Evolutionary conservation across 2,888 invertebrate genomes (phyloP).

Genomic region (Crocallis elinguaria): DNA sequence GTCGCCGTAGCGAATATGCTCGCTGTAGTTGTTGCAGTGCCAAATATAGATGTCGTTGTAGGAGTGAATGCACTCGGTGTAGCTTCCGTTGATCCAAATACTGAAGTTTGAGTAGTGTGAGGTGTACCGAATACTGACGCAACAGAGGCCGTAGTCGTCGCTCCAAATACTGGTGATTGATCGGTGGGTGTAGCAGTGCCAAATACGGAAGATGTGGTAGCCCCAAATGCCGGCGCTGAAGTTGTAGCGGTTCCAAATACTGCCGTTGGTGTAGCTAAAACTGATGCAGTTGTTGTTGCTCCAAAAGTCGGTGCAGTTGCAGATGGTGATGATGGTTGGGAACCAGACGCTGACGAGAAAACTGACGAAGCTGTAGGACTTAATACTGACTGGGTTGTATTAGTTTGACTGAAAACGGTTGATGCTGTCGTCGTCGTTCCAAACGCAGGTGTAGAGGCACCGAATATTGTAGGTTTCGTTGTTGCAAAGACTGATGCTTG

Average conservation of each 20-base stretch:
- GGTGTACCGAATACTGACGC: slow-evolving; percentile 38
- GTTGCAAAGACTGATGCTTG: slow-evolving; percentile 28
- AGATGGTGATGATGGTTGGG: slow-evolving; percentile 40
- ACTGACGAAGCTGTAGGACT: slow-evolving; percentile 16
- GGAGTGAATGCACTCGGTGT: slow-evolving; percentile 33
- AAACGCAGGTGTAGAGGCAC: slow-evolving; percentile 21
- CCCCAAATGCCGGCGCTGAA: slow-evolving; percentile 33
- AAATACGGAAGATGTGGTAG: slow-evolving; percentile 6
- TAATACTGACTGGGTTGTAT: slow-evolving; percentile 11
- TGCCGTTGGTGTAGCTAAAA: slow-evolving; percentile 41
- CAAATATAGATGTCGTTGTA: slow-evolving; percentile 45
- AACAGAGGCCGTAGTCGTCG: slow-evolving; percentile 11
- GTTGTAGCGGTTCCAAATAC: slow-evolving; percentile 39
- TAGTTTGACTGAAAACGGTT: slow-evolving; percentile 17
- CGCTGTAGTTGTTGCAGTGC: slow-evolving; percentile 23
- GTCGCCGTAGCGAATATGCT: slow-evolving; percentile 17
- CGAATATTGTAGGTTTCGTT: slow-evolving; percentile 13
- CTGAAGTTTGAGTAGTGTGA: slow-evolving; percentile 46
- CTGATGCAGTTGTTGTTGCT: slow-evolving; percentile 29
- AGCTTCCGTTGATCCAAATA: slow-evolving; percentile 47
- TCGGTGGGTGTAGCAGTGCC: neutral
- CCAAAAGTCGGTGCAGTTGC: slow-evolving; percentile 27
- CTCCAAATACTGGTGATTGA: slow-evolving; percentile 4
- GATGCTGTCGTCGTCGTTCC: slow-evolving; percentile 31
- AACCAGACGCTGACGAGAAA: slow-evolving; percentile 11